Evolutionary conservation across 2,888 invertebrate species (phyloP).

Genomic region (Hecatera dysodea): DNA sequence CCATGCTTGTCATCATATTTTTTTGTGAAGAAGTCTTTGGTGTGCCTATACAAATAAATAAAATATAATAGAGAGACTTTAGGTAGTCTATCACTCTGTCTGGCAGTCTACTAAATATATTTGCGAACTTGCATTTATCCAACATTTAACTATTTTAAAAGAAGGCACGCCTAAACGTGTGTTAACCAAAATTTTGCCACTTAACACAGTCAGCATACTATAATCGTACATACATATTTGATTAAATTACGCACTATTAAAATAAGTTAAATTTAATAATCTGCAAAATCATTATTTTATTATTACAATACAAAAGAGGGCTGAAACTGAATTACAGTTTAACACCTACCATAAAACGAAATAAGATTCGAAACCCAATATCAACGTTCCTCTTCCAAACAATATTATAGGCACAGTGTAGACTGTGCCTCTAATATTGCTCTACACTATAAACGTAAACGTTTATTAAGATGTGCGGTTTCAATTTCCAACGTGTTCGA

Average conservation of each 20-base stretch:
- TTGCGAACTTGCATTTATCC: neutral
- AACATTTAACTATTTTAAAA: neutral
- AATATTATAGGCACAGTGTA: conserved; percentile 22
- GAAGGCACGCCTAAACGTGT: neutral
- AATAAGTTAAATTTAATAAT: neutral
- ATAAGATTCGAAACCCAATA: conserved; percentile 17
- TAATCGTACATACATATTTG: neutral
- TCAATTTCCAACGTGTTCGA: conserved; percentile 48
- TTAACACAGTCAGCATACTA: neutral
- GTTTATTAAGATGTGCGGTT: conserved; percentile 54
- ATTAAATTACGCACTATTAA: too few relatives aligned
- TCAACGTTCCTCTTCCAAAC: conserved; percentile 14
- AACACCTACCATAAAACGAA: conserved; percentile 4
- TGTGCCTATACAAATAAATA: too few relatives aligned
- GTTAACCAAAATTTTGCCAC: neutral
- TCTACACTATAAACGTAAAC: conserved; percentile 32
- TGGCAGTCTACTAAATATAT: neutral
- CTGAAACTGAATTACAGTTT: conserved; percentile 9
- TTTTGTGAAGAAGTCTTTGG: too few relatives aligned
- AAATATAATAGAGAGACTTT: too few relatives aligned
- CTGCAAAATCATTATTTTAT: neutral
- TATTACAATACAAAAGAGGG: accelerated
- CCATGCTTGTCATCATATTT: too few relatives aligned
- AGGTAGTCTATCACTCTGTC: too few relatives aligned
- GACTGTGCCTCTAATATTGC: too few relatives aligned